A percentile compares a stretch with the other conserved stretches of the same genome.
Conservation (phyloP, 2,113 vertebrate species). For the Seriola dumerili region DNA sequence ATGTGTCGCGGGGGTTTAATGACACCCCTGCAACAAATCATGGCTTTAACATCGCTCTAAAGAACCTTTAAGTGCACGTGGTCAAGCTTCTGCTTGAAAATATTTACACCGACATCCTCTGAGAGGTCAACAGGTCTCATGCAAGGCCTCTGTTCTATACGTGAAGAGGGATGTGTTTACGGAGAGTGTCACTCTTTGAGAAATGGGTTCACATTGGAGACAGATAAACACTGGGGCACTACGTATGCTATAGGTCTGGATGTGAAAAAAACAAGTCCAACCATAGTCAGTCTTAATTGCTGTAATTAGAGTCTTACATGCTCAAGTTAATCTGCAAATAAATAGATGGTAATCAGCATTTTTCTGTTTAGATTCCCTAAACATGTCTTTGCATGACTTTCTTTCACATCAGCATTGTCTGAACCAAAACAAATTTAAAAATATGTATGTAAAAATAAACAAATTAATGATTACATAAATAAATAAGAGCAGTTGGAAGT, state of each 20-base stretch:
- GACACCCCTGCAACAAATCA: conserved; percentile 41
- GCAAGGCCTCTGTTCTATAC: conserved; percentile 30
- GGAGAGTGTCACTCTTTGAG: conserved; percentile 47
- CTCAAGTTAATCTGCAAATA: conserved; percentile 33
- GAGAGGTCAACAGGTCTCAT: conserved; percentile 32
- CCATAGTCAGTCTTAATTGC: background rate
- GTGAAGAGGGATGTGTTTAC: conserved; percentile 57
- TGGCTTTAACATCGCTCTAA: conserved; percentile 2
- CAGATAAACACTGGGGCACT: conserved; percentile 42
- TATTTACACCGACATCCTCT: conserved; percentile 57
- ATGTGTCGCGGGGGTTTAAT: conserved; percentile 38
- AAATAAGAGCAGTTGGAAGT: background rate
- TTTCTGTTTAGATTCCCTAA: background rate
- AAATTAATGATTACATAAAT: conserved; percentile 24
- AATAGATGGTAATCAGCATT: conserved; percentile 13
- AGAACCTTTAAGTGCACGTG: conserved; percentile 31
- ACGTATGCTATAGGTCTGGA: conserved; percentile 16
- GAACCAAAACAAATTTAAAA: background rate
- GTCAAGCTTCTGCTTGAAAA: conserved; percentile 47
- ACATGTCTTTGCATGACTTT: background rate
- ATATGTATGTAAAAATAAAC: conserved; percentile 9
- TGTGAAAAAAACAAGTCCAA: conserved; percentile 4
- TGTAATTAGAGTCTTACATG: background rate
- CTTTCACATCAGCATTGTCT: background rate
- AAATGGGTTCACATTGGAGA: conserved; percentile 46